Evolutionary conservation across 1,140 invertebrate genomes (phyloP).

Genomic region (Bombus balteatus): DNA sequence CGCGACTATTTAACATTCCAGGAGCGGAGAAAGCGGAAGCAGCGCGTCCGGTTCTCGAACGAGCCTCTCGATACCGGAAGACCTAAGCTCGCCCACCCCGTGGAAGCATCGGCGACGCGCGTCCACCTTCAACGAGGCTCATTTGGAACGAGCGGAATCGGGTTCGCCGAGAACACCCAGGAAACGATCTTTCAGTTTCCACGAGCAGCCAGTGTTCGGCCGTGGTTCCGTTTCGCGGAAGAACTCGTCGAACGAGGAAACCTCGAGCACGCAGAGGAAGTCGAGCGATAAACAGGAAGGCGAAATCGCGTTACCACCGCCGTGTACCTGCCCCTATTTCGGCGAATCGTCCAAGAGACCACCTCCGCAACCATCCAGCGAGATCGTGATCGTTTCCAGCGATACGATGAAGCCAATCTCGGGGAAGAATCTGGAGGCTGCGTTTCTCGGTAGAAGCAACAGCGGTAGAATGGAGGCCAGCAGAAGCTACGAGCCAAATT

Average conservation of each 20-base stretch:
- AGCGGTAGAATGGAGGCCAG: constrained; percentile 29
- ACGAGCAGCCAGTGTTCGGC: constrained; percentile 71
- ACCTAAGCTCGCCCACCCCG: constrained; percentile 63
- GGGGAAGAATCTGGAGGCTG: constrained; percentile 52
- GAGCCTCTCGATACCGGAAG: constrained; percentile 66
- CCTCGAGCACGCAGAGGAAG: constrained; percentile 37
- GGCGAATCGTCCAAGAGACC: constrained; percentile 84
- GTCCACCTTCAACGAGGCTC: constrained; percentile 83
- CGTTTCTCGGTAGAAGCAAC: constrained; percentile 45
- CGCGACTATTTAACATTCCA: neutral
- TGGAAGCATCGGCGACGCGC: constrained; percentile 80
- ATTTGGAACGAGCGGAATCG: constrained; percentile 73
- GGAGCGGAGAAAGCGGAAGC: constrained; percentile 70
- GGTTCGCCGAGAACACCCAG: constrained; percentile 73
- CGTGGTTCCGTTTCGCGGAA: constrained; percentile 41
- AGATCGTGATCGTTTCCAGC: constrained; percentile 84
- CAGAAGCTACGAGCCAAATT: constrained; percentile 56
- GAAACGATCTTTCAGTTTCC: constrained; percentile 83
- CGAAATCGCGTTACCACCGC: constrained; percentile 85
- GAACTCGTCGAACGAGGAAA: constrained; percentile 59
- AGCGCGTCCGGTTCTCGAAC: constrained; percentile 73
- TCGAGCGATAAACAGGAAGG: constrained; percentile 31
- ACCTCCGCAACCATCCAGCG: constrained; percentile 77
- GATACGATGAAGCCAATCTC: constrained; percentile 71
- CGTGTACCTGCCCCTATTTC: constrained; percentile 91